Percentiles rank a stretch among this genome's conserved stretches.
phyloP scores from a whole-genome alignment of 2,113 vertebrate genomes.

The Tricholaema leucomelas region DNA sequence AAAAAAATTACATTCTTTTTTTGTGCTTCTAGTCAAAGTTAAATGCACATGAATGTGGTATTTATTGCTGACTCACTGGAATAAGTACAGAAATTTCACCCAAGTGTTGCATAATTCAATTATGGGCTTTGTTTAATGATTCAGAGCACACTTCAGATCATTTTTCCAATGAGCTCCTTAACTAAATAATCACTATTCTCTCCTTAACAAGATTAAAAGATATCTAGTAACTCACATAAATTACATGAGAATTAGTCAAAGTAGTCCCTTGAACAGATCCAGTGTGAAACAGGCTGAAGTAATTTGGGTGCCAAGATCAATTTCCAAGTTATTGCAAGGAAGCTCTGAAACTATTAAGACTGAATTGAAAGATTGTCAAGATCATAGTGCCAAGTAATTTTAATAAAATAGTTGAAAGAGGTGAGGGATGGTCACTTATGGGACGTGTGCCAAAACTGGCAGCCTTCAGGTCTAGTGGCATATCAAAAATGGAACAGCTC shows the following conservation, averaged over 20 bases:
- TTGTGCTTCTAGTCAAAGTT: not conserved
- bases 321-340: constrained; percentile 18
- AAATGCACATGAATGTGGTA: not conserved
- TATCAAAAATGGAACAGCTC: not conserved
- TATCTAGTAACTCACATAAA: constrained; percentile 22
- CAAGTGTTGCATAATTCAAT: constrained; percentile 22
- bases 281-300: constrained; percentile 10
- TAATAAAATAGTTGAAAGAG: not conserved
- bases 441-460: not conserved
- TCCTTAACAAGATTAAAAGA: constrained; percentile 66
- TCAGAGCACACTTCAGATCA: constrained; percentile 22
- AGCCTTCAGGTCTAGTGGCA: not conserved
- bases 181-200: constrained; percentile 46
- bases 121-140: constrained; percentile 52
- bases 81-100: not conserved
- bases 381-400: not conserved
- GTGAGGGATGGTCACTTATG: not conserved
- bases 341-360: not conserved
- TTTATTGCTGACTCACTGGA: not conserved
- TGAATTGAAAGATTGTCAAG: not conserved
- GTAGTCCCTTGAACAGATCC: constrained; percentile 30
- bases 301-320: constrained; percentile 28
- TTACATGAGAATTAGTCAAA: constrained; percentile 35
- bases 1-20: not conserved
- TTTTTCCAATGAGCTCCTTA: constrained; percentile 51